A percentile compares a stretch with the other conserved stretches of the same genome.
These are phyloP conservation scores for Mus minutoides DNA, from an alignment of 2,797 vertebrate genomes.

Conservation along the genomic window DNA sequence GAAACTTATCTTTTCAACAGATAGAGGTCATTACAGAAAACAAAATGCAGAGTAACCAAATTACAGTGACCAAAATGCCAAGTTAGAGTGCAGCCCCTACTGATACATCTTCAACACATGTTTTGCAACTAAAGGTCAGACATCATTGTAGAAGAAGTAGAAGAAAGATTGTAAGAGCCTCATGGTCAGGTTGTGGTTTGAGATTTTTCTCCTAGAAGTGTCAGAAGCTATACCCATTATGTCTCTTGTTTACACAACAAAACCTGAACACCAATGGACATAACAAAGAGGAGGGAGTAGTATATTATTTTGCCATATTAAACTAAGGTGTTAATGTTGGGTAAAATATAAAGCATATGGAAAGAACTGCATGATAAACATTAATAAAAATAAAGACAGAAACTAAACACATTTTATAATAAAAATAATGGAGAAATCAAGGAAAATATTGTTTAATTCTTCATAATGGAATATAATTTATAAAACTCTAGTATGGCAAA, in stretches of 20 bases:
- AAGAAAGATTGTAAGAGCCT: neutral
- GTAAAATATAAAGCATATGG: neutral
- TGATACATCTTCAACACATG: neutral
- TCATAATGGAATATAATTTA: neutral
- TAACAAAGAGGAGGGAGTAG: neutral
- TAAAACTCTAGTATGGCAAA: neutral
- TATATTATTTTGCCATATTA: neutral
- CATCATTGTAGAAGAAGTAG: neutral
- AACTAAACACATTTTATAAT: neutral
- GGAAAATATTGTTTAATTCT: neutral
- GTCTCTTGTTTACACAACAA: neutral
- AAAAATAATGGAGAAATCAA: neutral
- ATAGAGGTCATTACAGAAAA: neutral
- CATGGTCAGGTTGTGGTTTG: neutral
- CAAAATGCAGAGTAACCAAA: too few relatives aligned
- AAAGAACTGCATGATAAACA: neutral
- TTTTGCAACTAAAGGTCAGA: neutral
- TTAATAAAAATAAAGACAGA: neutral
- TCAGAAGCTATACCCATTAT: neutral
- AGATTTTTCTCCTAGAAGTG: neutral
- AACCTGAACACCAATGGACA: neutral
- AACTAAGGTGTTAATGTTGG: neutral
- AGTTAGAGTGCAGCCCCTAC: neutral
- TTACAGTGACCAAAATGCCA: neutral
- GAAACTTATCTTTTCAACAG: neutral